Percentiles rank a stretch among this genome's conserved stretches.
Evolutionary conservation across 2,797 vertebrate species (phyloP).

Genomic region (Emys orbicularis): DNA sequence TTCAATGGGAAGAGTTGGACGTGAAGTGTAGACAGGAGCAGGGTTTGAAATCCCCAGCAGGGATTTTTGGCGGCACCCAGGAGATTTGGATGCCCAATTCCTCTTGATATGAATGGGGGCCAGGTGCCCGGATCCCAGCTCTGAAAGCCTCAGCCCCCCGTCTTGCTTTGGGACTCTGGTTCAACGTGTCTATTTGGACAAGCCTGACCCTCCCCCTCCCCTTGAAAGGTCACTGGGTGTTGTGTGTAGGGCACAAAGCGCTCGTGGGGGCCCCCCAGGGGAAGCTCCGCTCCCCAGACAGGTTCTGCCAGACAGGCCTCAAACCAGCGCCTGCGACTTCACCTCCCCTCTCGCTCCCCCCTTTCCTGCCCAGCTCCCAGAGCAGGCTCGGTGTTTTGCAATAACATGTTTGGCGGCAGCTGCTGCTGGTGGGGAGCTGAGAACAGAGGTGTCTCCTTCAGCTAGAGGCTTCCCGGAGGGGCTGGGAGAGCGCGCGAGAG

Average conservation of each 20-base stretch:
- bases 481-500: conserved; percentile 71
- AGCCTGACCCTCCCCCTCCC: background rate
- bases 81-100: background rate
- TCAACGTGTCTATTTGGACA: background rate
- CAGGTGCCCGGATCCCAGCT: background rate
- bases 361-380: conserved; percentile 60
- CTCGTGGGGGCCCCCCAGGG: accelerated
- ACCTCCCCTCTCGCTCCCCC: background rate
- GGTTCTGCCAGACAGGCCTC: conserved; percentile 14
- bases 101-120: background rate
- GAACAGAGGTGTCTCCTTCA: conserved; percentile 65
- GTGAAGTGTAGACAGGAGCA: background rate
- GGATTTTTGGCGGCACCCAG: background rate
- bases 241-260: background rate
- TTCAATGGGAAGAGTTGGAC: background rate
- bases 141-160: background rate
- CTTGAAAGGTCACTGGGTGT: background rate
- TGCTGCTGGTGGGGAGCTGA: conserved; percentile 55
- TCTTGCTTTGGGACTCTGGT: background rate
- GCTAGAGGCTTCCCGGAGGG: conserved; percentile 56
- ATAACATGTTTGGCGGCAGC: conserved; percentile 68
- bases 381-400: conserved; percentile 42
- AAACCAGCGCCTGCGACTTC: background rate
- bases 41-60: background rate
- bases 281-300: background rate